Base-by-base conservation (phyloP, 2,888 invertebrate species). In the Parelbella ahira region DNA sequence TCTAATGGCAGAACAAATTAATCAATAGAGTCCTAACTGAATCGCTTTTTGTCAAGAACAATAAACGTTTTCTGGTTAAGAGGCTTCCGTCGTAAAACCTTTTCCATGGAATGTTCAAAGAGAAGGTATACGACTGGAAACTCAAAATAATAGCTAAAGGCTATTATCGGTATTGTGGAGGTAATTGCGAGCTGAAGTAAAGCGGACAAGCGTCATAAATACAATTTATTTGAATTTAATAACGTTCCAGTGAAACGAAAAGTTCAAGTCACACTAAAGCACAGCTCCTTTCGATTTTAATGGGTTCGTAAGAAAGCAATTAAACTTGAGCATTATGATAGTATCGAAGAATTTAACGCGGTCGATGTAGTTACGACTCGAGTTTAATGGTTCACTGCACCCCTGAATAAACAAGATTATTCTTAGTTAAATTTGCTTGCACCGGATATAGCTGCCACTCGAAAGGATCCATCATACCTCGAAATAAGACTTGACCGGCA, bases 311-410 rank as follows among this genome's bases (percentile, higher is more conserved):
- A 80, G 82, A 83, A 84, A 82, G 79, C 71, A 75, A 80, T 84
- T 78, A 83, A 80, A 78, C 58, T 65, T 67, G 68, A 75, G 74
- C 76, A 80, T 82, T 86, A 80, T 83, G 75, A 84, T 81, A 68
- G 83, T 77, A 83, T 84, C 75, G 76, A 71, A 78, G 77, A 81
- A 81, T 82, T 81, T 77, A 81, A 84, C 79, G 79, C 74, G 75
- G 77, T 77, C 72, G 73, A 68, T 63, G 74, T 68, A 65, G 80
- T 80, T 74, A 79, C 75, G 78, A 73, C 70, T 74, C 50, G 56
- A 63, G 69, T 74, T 80, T 78, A 83, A 80, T 84, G 77, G 84
- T 84, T 84, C 86, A 83, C 55, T 83, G 86, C 83, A 79, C 86
- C 82, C 80, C 82, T 80, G 78, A 78, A 81, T 84, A 84, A 86